Evolutionary conservation across 2,797 vertebrate genomes (phyloP), one percentile per base, ranked within the genome.

Genomic region (Epinephelus awoara): DNA sequence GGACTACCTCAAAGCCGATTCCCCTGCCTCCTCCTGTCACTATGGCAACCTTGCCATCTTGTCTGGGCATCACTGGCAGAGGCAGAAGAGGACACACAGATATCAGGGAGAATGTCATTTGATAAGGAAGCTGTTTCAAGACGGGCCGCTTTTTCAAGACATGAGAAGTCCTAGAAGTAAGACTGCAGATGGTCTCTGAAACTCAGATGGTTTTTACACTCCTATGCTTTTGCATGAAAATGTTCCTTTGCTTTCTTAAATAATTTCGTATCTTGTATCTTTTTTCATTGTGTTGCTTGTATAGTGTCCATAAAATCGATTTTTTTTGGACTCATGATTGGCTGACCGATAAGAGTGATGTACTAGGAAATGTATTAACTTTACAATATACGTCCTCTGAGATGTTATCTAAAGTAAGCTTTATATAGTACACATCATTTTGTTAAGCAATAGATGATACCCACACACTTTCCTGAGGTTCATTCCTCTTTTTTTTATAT

Each of bases 11-110:
- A 87, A 93, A 97, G 82, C 97, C 97, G 71, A 98, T 97, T 88
- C 97, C 97, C 80, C 90, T 95, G 79, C 94, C 79, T 83, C 97
- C 97, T 91, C 97, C 96, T 65, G 97, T 98, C 93, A 99, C 96
- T 91, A 98, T 94, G 89, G 96, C 97, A 94, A 98, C 96, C 80
- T 94, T 97, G 88, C 94, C 97, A 85, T 96, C 94, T 91, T 97
- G 97, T 87, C 85, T 91, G 82, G 96, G 92, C 87, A 97, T 96
- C 93, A 78, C 97, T 98, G 85, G 69, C 79, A 47, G 62, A 89
- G 86, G 87, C 64, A 93, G 81, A 95, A 89, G 91, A 85, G 92
- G 89, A 86, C 47, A 93, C 71, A 90, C n/a, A 88, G 58, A 90
- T 88, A 85, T 91, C 81, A 94, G 73, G 21, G 47, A 87, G 46